phyloP scores from a whole-genome alignment of 2,113 vertebrate species.

The Calidris pugnax region DNA sequence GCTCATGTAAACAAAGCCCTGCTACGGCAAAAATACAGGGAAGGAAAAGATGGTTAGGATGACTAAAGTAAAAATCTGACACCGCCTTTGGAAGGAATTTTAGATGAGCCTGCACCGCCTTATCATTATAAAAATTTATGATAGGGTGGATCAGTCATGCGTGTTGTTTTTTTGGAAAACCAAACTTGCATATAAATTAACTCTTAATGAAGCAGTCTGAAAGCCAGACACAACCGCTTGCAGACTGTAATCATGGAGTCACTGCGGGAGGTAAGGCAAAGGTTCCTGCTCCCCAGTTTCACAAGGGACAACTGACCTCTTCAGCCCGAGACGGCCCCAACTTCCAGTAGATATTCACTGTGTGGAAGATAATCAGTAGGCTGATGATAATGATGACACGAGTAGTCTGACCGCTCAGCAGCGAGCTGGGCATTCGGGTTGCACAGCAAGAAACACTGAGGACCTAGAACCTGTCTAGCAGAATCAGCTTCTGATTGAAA shows the following conservation, averaged over 20 bases:
- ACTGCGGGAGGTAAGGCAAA: conserved; percentile 24
- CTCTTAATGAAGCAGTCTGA: conserved; percentile 51
- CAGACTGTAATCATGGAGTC: conserved; percentile 42
- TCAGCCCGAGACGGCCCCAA: background rate
- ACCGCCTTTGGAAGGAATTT: conserved; percentile 40
- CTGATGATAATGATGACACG: rapidly evolving
- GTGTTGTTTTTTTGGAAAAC: conserved; percentile 50
- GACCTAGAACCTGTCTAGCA: background rate
- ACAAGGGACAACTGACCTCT: conserved; percentile 17
- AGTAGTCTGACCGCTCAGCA: background rate
- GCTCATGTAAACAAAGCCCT: conserved; percentile 46
- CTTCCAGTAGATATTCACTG: background rate
- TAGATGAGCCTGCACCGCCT: conserved; percentile 40
- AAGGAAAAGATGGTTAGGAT: conserved; percentile 49
- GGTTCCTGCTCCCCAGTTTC: conserved; percentile 20
- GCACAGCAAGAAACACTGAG: background rate
- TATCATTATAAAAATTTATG: conserved; percentile 66
- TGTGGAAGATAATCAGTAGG: background rate
- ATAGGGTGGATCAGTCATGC: conserved; percentile 60
- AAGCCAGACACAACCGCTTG: conserved; percentile 65
- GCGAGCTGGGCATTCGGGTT: background rate
- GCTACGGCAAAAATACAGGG: background rate
- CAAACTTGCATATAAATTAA: conserved; percentile 60
- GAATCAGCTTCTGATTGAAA: background rate
- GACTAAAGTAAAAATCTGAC: conserved; percentile 46